phyloP scores from a whole-genome alignment of 2,888 invertebrate species.

The Pterostichus niger region DNA sequence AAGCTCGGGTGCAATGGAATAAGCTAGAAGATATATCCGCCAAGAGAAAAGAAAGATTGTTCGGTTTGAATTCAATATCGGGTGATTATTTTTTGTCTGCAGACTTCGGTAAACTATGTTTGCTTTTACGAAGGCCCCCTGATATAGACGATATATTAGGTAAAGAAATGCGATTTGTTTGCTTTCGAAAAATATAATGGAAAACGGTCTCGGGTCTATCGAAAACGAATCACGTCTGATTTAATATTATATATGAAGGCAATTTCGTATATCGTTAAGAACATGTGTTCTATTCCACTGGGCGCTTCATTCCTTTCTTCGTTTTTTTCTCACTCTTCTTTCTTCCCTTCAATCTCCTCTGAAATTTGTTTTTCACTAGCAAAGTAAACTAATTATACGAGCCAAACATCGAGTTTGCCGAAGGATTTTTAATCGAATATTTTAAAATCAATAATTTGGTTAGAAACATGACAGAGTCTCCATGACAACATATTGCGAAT shows the following conservation, averaged over 20 bases:
- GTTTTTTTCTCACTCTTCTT: slow-evolving; percentile 6
- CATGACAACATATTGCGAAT: neutral
- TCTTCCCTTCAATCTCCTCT: slow-evolving; percentile 37
- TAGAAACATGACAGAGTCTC: neutral
- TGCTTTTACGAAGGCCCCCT: slow-evolving; percentile 65
- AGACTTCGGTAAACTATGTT: slow-evolving; percentile 64
- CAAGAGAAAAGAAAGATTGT: slow-evolving; percentile 58
- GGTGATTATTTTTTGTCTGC: slow-evolving; percentile 65
- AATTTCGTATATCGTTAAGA: slow-evolving; percentile 67
- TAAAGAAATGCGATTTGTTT: slow-evolving; percentile 67
- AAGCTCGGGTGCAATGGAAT: neutral
- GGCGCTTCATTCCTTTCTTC: slow-evolving; percentile 9
- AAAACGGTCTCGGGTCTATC: slow-evolving; percentile 65
- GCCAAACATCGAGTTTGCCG: neutral
- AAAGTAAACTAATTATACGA: slow-evolving; percentile 59
- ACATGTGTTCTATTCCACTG: slow-evolving; percentile 58
- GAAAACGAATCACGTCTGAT: slow-evolving; percentile 66
- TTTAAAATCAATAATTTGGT: slow-evolving; percentile 33
- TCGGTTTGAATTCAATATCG: slow-evolving; percentile 65
- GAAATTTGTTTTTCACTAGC: slow-evolving; percentile 57
- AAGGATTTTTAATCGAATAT: slow-evolving; percentile 22
- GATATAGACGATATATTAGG: slow-evolving; percentile 67
- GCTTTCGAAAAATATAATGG: slow-evolving; percentile 67
- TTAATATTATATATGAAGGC: slow-evolving; percentile 67
- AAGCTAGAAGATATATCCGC: slow-evolving; percentile 18